Base-by-base conservation (phyloP, 64 coral and sea anemone genomes). In the Pocillopora verrucosa region DNA sequence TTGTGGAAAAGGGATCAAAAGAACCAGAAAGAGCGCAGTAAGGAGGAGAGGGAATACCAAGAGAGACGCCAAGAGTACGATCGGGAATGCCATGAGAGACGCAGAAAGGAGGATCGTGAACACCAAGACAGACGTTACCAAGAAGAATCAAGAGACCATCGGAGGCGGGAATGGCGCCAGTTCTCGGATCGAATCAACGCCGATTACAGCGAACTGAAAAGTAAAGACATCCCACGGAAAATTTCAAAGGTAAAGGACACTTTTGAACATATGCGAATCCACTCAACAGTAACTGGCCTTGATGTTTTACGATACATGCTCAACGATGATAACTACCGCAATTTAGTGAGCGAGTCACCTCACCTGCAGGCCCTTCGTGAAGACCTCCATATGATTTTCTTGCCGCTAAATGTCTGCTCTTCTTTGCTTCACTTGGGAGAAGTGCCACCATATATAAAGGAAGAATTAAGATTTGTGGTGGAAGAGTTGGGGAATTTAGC, bases 291-390 rank as follows among this genome's bases (percentile, higher is more conserved):
- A 17, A 64, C 24, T 16, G 79, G 79, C 59, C n/a, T 61, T 64
- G 79, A 82, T 82, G 79, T 82, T 16, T 36, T 82, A 34, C 35
- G 79, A 15, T 82, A 62, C 59, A 82, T 82, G 79, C 60, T 82
- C 5, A 9, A 13, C 1, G 14, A 36, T 37, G 11, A n/a, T 37
- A 60, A 62, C 59, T 64, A 63, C 60, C 14, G 34, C 2, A 25
- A 26, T 16, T 82, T 16, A 3, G 2, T 6, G 41, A 45, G 41
- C 16, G 35, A 62, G 34, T 63, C 60, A 16, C 15, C 5, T 16
- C 13, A 64, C 4, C 14, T 65, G 58, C 30, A 36, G 9, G 24
- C 57, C 13, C 60, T 82, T 64, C n/a, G 59, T 2, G 25, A 82
- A 61, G 59, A 82, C 59, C 16, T 82, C 7, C 25, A 64, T 13